Base-by-base conservation (phyloP, 1,140 invertebrate genomes). In the Dermatophagoides farinae region DNA sequence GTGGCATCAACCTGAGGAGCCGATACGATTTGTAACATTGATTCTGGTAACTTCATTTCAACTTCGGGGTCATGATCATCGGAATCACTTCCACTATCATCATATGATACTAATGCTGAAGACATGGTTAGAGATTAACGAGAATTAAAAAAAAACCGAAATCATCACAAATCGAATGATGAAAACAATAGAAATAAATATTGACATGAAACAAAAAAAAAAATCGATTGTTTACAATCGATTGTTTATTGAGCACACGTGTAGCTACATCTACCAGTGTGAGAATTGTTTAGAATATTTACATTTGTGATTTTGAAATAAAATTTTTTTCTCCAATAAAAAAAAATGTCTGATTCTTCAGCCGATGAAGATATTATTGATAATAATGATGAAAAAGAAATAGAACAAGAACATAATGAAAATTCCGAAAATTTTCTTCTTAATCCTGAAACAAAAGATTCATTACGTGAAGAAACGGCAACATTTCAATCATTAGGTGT, bases 401-500 rank as follows among this genome's bases (percentile, higher is more conserved):
- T 31, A 4, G 31, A 31, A 31, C 2, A 31, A 31, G 8, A 31
- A 31, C 31, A 31, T 4, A 8, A 31, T 4, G 8, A 8, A 4
- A 8, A 31, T 31, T 31, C 31, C 1, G 11, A 50, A 40, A 44
- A 55, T 25, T 12, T n/a, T 2, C 31, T 55, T 4, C 23, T 55
- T 6, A 55, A 55, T 23, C 6, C 14, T 6, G 53, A 55, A 44
- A 55, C 53, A 12, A 14, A 23, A 18, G 53, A 55, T 44, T 1
- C 14, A 44, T 25, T 55, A 6, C 39, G 39, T 8, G 14, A 14
- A 14, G 53, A 55, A 25, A 55, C 25, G 12, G 12, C 31, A 20
- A 55, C 53, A n/a, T 55, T 55, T 25, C 38, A 23, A 23, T 14
- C 14, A 23, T 44, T 55, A 52, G 93, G 93, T 41, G 72, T 98